Percentiles rank a stretch among this genome's conserved stretches.
Conservation (phyloP, 1,140 invertebrate genomes). For the Diabrotica undecimpunctata region DNA sequence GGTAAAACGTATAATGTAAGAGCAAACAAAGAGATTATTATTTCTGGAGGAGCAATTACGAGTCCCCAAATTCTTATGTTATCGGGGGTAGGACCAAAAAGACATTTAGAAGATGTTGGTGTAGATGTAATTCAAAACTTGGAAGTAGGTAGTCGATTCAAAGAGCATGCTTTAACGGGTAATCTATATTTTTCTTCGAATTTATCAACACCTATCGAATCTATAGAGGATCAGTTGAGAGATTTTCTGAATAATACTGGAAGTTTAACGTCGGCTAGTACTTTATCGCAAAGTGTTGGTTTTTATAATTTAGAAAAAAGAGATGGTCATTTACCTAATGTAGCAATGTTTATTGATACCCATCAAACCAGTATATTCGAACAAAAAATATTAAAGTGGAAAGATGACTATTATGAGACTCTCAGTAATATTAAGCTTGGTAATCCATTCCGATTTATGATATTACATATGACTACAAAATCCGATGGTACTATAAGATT, state of each 20-base stretch:
- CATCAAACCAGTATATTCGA: constrained; percentile 2
- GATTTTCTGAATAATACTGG: constrained; percentile 26
- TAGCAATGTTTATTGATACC: constrained; percentile 19
- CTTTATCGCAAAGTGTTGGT: constrained; percentile 21
- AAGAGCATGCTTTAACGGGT: constrained; percentile 72
- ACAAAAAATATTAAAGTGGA: constrained; percentile 7
- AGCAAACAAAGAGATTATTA: constrained; percentile 57
- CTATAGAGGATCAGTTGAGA: constrained; percentile 24
- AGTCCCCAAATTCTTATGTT: constrained; percentile 56
- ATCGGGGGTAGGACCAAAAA: constrained; percentile 55
- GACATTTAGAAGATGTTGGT: constrained; percentile 48
- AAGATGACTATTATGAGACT: constrained; percentile 20
- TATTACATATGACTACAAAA: constrained; percentile 61
- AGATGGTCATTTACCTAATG: constrained; percentile 28
- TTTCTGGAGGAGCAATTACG: constrained; percentile 51
- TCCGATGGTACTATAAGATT: constrained; percentile 72
- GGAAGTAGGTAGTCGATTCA: constrained; percentile 73
- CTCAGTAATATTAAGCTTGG: constrained; percentile 33
- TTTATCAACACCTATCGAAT: constrained; percentile 2
- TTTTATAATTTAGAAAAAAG: constrained; percentile 22
- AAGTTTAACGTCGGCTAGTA: constrained; percentile 27
- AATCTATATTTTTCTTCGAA: constrained; percentile 15
- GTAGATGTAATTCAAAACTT: constrained; percentile 51
- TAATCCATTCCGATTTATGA: constrained; percentile 51
- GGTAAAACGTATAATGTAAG: constrained; percentile 42